These are phyloP conservation scores for Tichodroma muraria DNA, from an alignment of 2,113 vertebrate species.

Conservation along the genomic window DNA sequence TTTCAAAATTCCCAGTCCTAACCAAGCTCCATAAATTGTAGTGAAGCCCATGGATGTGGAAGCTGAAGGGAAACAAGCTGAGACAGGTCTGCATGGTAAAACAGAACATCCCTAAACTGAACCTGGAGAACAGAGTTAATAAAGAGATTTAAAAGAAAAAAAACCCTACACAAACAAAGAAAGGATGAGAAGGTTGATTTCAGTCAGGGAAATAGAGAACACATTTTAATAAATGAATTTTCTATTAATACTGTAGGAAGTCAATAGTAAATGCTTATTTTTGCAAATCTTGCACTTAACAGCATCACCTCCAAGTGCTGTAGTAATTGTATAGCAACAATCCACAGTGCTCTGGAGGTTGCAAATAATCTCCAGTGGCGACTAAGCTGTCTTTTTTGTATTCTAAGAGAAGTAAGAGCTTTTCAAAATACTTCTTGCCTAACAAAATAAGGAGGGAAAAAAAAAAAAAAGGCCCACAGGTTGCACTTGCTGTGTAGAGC, in stretches of 20 bases:
- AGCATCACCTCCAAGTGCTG: background rate
- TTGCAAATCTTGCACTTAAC: background rate
- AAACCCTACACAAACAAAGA: background rate
- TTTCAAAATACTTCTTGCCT: background rate
- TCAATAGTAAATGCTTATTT: background rate
- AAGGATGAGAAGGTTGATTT: background rate
- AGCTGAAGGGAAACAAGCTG: background rate
- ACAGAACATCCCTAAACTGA: background rate
- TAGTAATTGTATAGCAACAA: constrained; percentile 17
- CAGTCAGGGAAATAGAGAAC: background rate
- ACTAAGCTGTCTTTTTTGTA: background rate
- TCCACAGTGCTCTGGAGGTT: background rate
- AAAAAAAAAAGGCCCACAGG: background rate
- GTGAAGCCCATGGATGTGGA: background rate
- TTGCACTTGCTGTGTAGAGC: background rate
- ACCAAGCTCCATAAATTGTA: background rate
- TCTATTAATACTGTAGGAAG: background rate
- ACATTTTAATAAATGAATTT: background rate
- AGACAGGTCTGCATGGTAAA: background rate
- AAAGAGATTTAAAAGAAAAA: background rate
- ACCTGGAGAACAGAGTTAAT: background rate
- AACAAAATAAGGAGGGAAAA: background rate
- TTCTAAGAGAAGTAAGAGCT: background rate
- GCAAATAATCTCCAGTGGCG: background rate
- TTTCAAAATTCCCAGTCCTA: background rate